Conservation (phyloP, 2,888 invertebrate genomes). For the Ametastegia equiseti region DNA sequence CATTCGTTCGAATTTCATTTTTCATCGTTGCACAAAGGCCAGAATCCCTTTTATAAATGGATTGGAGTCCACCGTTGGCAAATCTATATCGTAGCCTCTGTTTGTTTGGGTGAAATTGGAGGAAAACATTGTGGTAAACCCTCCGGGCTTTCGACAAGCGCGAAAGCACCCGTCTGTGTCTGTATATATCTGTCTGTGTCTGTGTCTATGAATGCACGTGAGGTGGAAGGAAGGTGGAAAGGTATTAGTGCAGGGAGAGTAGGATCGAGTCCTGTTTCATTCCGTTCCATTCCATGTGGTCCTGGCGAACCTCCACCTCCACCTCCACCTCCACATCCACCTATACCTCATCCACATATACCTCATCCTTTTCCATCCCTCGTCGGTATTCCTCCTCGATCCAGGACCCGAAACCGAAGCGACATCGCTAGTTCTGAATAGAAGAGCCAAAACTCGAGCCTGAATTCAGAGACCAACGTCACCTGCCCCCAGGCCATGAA, state of each 20-base stretch:
- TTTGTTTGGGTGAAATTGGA: conserved; percentile 70
- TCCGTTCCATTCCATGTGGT: conserved; percentile 33
- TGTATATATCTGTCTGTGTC: background rate
- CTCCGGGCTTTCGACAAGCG: conserved; percentile 52
- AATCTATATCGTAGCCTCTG: conserved; percentile 66
- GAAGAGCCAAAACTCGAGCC: conserved; percentile 37
- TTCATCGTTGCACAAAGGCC: conserved; percentile 58
- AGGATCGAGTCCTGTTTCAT: conserved; percentile 18
- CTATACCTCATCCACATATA: too few species aligned
- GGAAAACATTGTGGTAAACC: conserved; percentile 67
- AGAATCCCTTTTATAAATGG: conserved; percentile 63
- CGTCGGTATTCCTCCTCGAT: background rate
- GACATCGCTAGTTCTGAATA: conserved; percentile 41
- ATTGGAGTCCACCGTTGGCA: conserved; percentile 60
- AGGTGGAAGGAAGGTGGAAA: background rate
- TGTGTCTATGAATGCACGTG: background rate
- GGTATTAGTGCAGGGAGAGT: background rate
- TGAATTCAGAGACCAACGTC: conserved; percentile 17
- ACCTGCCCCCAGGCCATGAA: conserved; percentile 14
- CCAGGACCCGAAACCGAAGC: conserved; percentile 27
- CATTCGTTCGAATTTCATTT: conserved; percentile 53
- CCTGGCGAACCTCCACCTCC: background rate
- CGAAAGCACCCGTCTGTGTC: conserved; percentile 26
- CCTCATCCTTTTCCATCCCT: background rate
- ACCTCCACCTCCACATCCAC: background rate